Evolutionary conservation across 2,888 invertebrate genomes (phyloP).

Genomic region (Escarpia spicata): DNA sequence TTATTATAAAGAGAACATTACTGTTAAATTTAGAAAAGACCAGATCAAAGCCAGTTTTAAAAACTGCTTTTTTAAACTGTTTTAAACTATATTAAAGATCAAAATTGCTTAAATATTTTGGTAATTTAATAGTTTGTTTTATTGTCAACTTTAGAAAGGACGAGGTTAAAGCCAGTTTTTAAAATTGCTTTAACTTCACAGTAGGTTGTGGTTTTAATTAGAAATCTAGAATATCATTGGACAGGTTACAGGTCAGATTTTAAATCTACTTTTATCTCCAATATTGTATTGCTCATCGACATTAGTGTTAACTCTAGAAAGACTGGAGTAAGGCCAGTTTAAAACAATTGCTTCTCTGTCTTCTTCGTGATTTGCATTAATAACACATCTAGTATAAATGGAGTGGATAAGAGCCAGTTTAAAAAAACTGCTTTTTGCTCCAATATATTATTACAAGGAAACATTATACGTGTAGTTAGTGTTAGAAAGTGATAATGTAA

Average conservation of each 20-base stretch:
- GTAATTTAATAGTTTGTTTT: neutral
- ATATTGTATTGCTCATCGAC: too few relatives aligned
- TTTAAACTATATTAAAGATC: too few relatives aligned
- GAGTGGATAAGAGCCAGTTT: neutral
- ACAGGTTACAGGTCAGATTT: neutral
- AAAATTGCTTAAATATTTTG: too few relatives aligned
- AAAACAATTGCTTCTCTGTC: neutral
- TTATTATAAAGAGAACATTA: neutral
- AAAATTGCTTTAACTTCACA: neutral
- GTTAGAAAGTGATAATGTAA: too few relatives aligned
- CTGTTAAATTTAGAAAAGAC: neutral
- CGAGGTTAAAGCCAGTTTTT: neutral
- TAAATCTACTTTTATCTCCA: neutral
- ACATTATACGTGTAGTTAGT: too few relatives aligned
- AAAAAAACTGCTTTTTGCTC: too few relatives aligned
- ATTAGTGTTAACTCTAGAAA: too few relatives aligned
- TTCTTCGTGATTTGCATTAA: neutral
- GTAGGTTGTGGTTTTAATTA: too few relatives aligned
- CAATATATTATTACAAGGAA: too few relatives aligned
- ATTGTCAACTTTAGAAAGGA: neutral
- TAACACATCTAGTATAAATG: too few relatives aligned
- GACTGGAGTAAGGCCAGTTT: too few relatives aligned
- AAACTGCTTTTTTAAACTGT: neutral
- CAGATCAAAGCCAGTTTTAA: neutral
- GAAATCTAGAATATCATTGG: too few relatives aligned